A percentile compares a stretch with the other conserved stretches of the same genome.
Evolutionary conservation across 2,797 vertebrate genomes (phyloP).

Genomic region (Clarias laeviceps): DNA sequence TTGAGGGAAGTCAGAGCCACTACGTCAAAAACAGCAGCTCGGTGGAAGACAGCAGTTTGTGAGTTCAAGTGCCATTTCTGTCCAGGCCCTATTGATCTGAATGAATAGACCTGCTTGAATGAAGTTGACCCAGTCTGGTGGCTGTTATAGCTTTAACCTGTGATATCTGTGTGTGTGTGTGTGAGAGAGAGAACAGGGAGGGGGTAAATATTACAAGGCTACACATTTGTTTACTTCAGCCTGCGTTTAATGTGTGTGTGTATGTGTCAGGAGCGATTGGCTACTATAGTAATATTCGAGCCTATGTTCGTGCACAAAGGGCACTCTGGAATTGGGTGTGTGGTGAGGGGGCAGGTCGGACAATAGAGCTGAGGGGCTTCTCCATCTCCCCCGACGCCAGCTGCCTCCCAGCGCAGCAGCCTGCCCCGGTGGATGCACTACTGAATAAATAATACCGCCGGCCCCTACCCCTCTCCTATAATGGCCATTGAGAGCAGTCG

Average conservation of each 20-base stretch:
- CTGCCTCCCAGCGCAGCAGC: constrained; percentile 55
- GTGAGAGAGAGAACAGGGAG: constrained; percentile 16
- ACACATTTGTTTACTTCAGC: constrained; percentile 43
- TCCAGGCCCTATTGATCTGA: constrained; percentile 65
- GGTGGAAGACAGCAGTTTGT: constrained; percentile 71
- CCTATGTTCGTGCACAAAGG: constrained; percentile 38
- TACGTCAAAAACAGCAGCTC: constrained; percentile 58
- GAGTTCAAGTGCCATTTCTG: constrained; percentile 76
- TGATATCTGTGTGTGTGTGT: constrained; percentile 33
- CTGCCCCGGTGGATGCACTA: constrained; percentile 62
- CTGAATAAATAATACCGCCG: constrained; percentile 81
- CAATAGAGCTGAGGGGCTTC: constrained; percentile 45
- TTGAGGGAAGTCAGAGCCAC: constrained; percentile 47
- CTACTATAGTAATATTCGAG: constrained; percentile 40
- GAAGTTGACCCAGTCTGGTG: constrained; percentile 59
- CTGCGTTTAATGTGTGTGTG: constrained; percentile 32
- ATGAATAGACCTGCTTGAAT: constrained; percentile 71
- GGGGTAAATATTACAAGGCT: constrained; percentile 21
- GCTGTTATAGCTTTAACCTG: constrained; percentile 38
- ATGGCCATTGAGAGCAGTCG: constrained; percentile 61
- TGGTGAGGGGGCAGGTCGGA: constrained; percentile 46
- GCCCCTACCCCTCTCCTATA: constrained; percentile 74
- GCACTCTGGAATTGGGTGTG: constrained; percentile 21
- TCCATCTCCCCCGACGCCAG: constrained; percentile 48
- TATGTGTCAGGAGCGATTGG: constrained; percentile 23